A percentile compares a stretch with the other conserved stretches of the same genome.
phyloP scores from a whole-genome alignment of 1,140 invertebrate genomes.

The Pemphigus obesinymphae region DNA sequence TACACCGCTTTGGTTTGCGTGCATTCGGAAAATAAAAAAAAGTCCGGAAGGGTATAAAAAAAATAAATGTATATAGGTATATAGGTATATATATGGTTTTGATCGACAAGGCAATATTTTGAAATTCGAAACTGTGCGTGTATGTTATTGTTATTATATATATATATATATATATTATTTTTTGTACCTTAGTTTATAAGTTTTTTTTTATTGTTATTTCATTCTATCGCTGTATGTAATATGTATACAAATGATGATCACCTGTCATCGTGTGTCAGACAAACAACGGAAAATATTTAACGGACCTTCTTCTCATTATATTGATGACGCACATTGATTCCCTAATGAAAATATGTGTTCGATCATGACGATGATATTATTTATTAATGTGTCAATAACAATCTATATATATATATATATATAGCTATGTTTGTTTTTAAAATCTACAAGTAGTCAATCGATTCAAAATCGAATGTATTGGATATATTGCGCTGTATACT shows the following conservation, averaged over 20 bases:
- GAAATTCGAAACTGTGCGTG: conserved; percentile 30
- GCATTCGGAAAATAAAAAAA: conserved; percentile 27
- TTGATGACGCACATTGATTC: background rate
- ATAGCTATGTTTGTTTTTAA: background rate
- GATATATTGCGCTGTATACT: too few relatives aligned
- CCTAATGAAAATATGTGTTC: too few relatives aligned
- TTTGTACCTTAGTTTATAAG: background rate
- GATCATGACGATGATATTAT: background rate
- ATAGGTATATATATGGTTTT: conserved; percentile 1
- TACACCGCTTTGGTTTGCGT: conserved; percentile 3
- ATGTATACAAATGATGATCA: background rate
- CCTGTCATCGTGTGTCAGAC: conserved; percentile 14
- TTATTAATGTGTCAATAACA: background rate
- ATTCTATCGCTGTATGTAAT: background rate
- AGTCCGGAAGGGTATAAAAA: background rate
- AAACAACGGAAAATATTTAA: conserved; percentile 10
- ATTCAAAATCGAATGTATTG: background rate
- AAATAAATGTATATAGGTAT: too few relatives aligned
- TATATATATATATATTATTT: background rate
- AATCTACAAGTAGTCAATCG: background rate
- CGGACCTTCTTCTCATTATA: conserved; percentile 19
- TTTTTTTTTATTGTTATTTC: conserved; percentile 16
- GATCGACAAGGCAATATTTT: conserved; percentile 39
- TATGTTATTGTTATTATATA: conserved; percentile 9
- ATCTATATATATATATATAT: background rate